Percentiles rank a stretch among this genome's conserved stretches.
Conservation (phyloP, 2,888 invertebrate genomes). For the Anticlea derivata region DNA sequence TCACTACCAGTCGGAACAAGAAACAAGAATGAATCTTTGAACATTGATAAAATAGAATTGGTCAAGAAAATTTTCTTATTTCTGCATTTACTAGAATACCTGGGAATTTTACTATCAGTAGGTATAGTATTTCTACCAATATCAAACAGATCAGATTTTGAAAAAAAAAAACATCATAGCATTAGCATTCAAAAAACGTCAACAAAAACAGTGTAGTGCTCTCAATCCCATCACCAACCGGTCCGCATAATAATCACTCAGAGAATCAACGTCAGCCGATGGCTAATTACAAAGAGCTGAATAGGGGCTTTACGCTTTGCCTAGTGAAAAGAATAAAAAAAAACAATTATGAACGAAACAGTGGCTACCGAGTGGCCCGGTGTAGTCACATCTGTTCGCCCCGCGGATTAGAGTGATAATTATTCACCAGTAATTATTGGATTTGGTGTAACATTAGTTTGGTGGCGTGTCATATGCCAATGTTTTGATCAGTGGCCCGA, state of each 20-base stretch:
- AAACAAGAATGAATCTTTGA: no score
- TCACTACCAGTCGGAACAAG: no score
- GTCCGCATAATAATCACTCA: conserved; percentile 72
- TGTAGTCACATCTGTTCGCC: conserved; percentile 80
- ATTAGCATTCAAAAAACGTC: conserved; percentile 21
- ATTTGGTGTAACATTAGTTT: conserved; percentile 49
- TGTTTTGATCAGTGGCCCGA: conserved; percentile 4
- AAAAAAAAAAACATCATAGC: not conserved
- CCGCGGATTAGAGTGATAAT: conserved; percentile 80
- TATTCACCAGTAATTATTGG: conserved; percentile 81
- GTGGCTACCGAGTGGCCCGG: conserved; percentile 80
- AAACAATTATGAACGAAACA: conserved; percentile 80
- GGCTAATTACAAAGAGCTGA: conserved; percentile 80
- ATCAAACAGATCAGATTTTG: not conserved
- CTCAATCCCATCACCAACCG: conserved; percentile 48
- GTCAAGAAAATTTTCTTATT: no score
- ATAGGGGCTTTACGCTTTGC: conserved; percentile 63
- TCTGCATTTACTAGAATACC: no score
- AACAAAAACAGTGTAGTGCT: conserved; percentile 33
- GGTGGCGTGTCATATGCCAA: conserved; percentile 19
- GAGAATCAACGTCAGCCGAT: conserved; percentile 68
- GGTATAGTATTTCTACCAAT: not conserved
- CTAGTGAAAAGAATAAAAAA: conserved; percentile 70
- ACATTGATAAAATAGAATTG: no score
- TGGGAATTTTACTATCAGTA: no score